Base-by-base conservation (phyloP, 2,113 vertebrate species). In the Hydrochoerus hydrochaeris region DNA sequence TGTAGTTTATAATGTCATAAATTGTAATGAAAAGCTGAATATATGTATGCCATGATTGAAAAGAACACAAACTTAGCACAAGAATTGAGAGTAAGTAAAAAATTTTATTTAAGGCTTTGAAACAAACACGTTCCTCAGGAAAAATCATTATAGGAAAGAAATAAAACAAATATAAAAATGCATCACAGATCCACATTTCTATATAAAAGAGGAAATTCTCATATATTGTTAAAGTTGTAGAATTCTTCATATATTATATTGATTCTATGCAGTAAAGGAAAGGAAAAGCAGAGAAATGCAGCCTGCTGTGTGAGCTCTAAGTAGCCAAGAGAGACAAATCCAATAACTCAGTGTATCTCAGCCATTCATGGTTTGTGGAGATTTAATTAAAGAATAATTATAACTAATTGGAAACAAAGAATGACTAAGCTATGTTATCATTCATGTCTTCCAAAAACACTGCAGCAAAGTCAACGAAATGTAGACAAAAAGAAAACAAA, bases 341-440 rank as follows among this genome's bases (percentile, higher is more conserved):
- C 19, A 92, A 13, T 44, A 89, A 82, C 30, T 60, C 12, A 38
- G 84, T 73, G 24, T 77, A 73, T 93, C 46, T 88, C 2, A 91
- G 35, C 63, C 73, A 93, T 85, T 91, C 57, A 80, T 52, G 32
- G 54, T 90, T 87, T 88, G 54, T 81, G 46, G 38, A 90, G 24
- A 85, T 60, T 91, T 95, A 94, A 91, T 77, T 82, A 73, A 92
- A 94, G 20, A 83, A 30, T 84, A 90, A 54, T 54, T 82, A 38
- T 58, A 88, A 85, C 78, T 88, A 77, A 30, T 2, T 78, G 75
- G 52, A 41, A 91, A 91, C 46, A 90, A 67, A 85, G 82, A 78
- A 85, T 32, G 54, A 71, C 49, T 60, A 44, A 84, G 30, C 44
- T 81, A 10, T 78, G 77, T 44, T 91, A 91, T 11, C 32, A 57